Base-by-base conservation (phyloP, 1,140 invertebrate species). In the Thrips palmi region DNA sequence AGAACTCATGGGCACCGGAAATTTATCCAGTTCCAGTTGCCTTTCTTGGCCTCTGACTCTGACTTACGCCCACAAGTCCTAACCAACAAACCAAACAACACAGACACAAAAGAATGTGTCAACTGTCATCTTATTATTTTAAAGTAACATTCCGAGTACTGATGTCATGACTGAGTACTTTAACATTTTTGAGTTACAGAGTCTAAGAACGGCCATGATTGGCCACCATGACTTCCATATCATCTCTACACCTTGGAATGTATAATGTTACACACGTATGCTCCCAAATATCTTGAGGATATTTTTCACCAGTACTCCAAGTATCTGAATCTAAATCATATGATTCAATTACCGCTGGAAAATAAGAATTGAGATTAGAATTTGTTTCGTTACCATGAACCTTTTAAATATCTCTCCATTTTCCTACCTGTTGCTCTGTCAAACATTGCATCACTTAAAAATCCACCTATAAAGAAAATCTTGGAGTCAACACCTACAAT, bases 381-480 rank as follows among this genome's bases (percentile, higher is more conserved):
- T 39, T 33, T 8, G 7, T 23, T 36, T 23, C 22, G 19, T 36
- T 36, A 36, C 22, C 22, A 10, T 27, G 7, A 27, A 8, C 12
- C 12, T 27, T 27, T 8, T 8, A 27, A 14, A 37, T 37, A 19
- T 6, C n/a, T 31, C 7, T 39, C 6, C 4, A 24, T 12, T 17
- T n/a, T 17, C 33, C 53, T 47, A 51, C 61, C 60, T 7, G 70
- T 73, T 35, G 70, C 68, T 19, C 70, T 62, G 51, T 75, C 68
- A 46, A 75, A 74, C 40, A 69, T 70, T 23, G 64, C 64, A 42
- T 73, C 70, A 27, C 68, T 71, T 41, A 70, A 64, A 48, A 77
- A 71, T 0, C 77, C 77, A 7, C 77, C 77, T 44, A 80, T 68
- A 39, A 79, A 69, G 52, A 74, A 76, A 2, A 80, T 64, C 45